A percentile compares a stretch with the other conserved stretches of the same genome.
These are phyloP conservation scores for Zaprionus ghesquierei DNA, from an alignment of 1,140 invertebrate genomes.

Conservation along the genomic window DNA sequence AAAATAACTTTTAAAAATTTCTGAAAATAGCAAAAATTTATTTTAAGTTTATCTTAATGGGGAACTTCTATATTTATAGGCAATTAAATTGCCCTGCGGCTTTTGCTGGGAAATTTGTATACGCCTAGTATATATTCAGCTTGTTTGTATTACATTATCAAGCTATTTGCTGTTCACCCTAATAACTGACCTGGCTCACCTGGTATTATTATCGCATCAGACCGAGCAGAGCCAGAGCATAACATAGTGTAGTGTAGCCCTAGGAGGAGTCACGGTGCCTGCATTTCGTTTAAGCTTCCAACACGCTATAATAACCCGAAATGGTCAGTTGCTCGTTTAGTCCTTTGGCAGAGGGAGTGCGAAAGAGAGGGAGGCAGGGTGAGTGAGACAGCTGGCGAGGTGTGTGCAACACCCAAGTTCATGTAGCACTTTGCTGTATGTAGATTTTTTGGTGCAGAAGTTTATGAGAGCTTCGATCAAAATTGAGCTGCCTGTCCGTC, in stretches of 20 bases:
- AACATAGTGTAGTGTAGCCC: too few species aligned
- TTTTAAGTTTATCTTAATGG: background rate
- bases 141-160: background rate
- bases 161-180: background rate
- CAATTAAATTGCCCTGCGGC: background rate
- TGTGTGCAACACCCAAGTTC: conserved; percentile 64
- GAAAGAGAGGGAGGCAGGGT: background rate
- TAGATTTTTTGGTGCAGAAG: conserved; percentile 58
- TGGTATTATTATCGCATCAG: conserved; percentile 14
- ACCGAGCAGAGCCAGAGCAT: background rate
- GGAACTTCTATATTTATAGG: background rate
- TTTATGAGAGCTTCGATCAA: conserved; percentile 68
- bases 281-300: background rate
- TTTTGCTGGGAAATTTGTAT: background rate
- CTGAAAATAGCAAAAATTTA: background rate
- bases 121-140: too few species aligned
- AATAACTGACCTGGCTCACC: conserved; percentile 4
- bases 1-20: background rate
- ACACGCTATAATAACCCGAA: conserved; percentile 16
- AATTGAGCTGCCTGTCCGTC: conserved; percentile 28
- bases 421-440: conserved; percentile 67
- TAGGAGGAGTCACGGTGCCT: conserved; percentile 1
- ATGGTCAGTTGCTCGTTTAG: conserved; percentile 3
- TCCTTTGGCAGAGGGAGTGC: conserved; percentile 12
- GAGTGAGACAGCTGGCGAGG: conserved; percentile 10